Evolutionary conservation across 2,797 vertebrate species (phyloP), one percentile per base, ranked within the genome.

Genomic region (Phoxinus dragarum): DNA sequence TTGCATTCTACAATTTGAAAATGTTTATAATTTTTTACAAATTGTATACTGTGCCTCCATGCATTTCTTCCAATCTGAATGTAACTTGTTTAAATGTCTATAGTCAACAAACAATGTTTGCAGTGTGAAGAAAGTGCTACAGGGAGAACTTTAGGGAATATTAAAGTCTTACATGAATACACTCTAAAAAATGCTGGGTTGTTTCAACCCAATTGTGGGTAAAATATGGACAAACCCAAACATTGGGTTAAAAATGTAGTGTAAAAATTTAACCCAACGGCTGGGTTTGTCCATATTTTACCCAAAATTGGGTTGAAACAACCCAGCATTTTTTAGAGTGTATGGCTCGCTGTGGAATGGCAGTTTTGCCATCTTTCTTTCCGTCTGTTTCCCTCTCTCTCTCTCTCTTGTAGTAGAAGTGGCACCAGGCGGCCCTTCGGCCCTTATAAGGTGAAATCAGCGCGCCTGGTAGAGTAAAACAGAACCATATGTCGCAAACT

Each of bases 401-500:
- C 68, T 87, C 34, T 56, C 16, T 78, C 54, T 21, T 3, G 73
- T 27, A 7, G 23, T 17, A 44, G 27, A 67, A 85, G 88, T 82
- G 86, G 86, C 88, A 89, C 81, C 87, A 91, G 88, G 83, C 88
- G 23, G 61, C 21, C 89, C 88, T 84, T 92, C 89, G 31, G 64
- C 23, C 90, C 90, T 86, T 92, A 91, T 91, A 92, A 89, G 91
- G 81, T 87, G 87, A 82, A 88, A 79, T 88, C 85, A 80, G 80
- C 56, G 4, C 27, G 87, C 64, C 76, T 87, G 81, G 67, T 71
- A 73, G 42, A 56, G 64, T 61, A 89, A 91, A 92, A 78, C 87
- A 90, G 84, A 92, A 92, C 89, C 91, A 92, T 89, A 92, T 92
- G 91, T 89, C 79, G 56, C 44, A n/a, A 79, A 1, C 34, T 17